phyloP scores from a whole-genome alignment of 1,140 invertebrate species.

The Oreohelix idahoensis region DNA sequence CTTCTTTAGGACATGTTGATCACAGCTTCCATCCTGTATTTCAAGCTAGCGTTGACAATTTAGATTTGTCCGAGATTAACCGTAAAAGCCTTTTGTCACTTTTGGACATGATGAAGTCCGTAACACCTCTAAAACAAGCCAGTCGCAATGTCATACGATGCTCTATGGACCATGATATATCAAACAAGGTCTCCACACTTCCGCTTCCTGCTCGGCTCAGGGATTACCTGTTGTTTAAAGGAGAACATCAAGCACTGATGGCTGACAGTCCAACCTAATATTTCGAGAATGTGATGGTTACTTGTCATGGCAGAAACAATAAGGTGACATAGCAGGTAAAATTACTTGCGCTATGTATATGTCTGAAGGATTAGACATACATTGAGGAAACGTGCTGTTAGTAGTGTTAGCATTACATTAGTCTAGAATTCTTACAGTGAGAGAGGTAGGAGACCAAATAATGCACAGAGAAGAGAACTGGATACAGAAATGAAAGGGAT shows the following conservation, averaged over 20 bases:
- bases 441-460: too few relatives aligned
- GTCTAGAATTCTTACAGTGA: too few relatives aligned
- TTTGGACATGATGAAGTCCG: conserved; percentile 56
- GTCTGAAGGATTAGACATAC: too few relatives aligned
- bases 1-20: conserved; percentile 62
- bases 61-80: conserved; percentile 50
- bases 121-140: conserved; percentile 57
- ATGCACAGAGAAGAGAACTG: too few relatives aligned
- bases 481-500: too few relatives aligned
- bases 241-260: not conserved
- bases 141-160: conserved; percentile 64
- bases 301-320: too few relatives aligned
- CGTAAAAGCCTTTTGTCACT: conserved; percentile 55
- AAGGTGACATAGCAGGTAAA: too few relatives aligned
- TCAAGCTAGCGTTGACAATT: conserved; percentile 52
- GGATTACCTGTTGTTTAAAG: conserved; percentile 58
- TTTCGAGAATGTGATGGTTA: too few relatives aligned
- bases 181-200: conserved; percentile 53
- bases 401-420: too few relatives aligned
- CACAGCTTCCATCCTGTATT: conserved; percentile 56
- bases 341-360: too few relatives aligned
- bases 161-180: conserved; percentile 57
- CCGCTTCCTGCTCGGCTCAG: conserved; percentile 63
- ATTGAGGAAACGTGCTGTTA: too few relatives aligned
- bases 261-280: too few relatives aligned